phyloP scores from a whole-genome alignment of 2,797 vertebrate species.

The Melanotaenia boesemani region DNA sequence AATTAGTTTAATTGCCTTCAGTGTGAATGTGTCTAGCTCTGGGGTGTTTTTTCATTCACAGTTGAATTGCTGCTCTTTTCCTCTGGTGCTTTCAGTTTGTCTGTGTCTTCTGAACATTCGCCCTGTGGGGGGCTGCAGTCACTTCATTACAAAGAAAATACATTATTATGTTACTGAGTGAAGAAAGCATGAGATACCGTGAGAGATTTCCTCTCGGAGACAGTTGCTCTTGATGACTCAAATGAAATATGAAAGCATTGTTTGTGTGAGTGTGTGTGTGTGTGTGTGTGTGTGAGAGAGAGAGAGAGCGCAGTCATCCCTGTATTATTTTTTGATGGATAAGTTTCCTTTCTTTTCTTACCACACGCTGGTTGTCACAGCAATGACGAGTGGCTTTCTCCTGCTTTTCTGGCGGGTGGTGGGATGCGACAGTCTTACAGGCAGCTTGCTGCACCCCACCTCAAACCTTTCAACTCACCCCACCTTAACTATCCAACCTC shows the following conservation, averaged over 20 bases:
- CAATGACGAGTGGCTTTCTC: constrained; percentile 76
- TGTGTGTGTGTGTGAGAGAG: constrained; percentile 19
- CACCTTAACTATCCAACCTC: neutral
- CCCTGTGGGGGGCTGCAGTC: constrained; percentile 50
- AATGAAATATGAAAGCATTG: constrained; percentile 68
- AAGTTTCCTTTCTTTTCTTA: constrained; percentile 63
- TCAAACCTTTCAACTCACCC: neutral
- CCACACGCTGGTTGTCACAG: constrained; percentile 68
- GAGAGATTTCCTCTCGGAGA: constrained; percentile 65
- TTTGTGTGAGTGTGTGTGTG: constrained; percentile 31
- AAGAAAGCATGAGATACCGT: constrained; percentile 48
- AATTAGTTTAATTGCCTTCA: constrained; percentile 20
- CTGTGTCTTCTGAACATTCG: constrained; percentile 51
- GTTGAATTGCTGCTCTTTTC: constrained; percentile 48
- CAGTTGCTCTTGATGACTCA: constrained; percentile 63
- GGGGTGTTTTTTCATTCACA: constrained; percentile 44
- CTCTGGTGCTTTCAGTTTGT: constrained; percentile 20
- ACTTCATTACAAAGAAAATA: constrained; percentile 65
- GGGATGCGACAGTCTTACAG: constrained; percentile 62
- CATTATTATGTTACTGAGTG: constrained; percentile 57
- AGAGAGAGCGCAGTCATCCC: constrained; percentile 57
- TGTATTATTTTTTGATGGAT: constrained; percentile 75
- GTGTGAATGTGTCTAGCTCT: constrained; percentile 40
- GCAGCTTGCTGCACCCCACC: constrained; percentile 44
- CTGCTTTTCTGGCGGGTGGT: constrained; percentile 66